Evolutionary conservation across 2,797 vertebrate genomes (phyloP).

Genomic region (Phataginus tetradactyla): DNA sequence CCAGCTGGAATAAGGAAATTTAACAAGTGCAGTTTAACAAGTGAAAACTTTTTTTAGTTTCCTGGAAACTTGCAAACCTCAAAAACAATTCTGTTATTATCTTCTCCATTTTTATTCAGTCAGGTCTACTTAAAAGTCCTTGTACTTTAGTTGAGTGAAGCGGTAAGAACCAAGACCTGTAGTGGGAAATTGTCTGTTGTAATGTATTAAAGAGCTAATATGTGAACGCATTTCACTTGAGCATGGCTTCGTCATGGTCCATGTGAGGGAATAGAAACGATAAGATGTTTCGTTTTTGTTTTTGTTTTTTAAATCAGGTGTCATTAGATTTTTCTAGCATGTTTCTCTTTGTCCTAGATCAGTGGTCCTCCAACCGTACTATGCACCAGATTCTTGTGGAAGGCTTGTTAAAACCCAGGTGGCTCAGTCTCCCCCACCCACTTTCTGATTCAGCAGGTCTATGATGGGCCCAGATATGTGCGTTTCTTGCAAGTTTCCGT

Average conservation of each 20-base stretch:
- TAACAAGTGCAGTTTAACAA: constrained; percentile 38
- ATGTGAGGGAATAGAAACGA: neutral
- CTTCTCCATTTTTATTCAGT: neutral
- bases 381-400: neutral
- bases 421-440: neutral
- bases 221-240: neutral
- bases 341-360: neutral
- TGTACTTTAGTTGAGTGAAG: neutral
- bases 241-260: no score
- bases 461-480: neutral
- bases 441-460: neutral
- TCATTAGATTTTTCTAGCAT: neutral
- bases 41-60: neutral
- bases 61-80: neutral
- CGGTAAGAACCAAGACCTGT: neutral
- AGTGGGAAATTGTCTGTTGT: neutral
- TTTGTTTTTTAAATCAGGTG: neutral
- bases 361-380: neutral
- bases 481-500: neutral
- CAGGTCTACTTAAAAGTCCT: neutral
- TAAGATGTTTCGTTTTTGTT: neutral
- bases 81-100: neutral
- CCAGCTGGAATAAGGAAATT: neutral
- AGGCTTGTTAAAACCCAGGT: neutral
- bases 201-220: neutral